A percentile compares a stretch with the other conserved stretches of the same genome.
phyloP scores from a whole-genome alignment of 2,888 invertebrate genomes.

The Microctonus aethiopoides region DNA sequence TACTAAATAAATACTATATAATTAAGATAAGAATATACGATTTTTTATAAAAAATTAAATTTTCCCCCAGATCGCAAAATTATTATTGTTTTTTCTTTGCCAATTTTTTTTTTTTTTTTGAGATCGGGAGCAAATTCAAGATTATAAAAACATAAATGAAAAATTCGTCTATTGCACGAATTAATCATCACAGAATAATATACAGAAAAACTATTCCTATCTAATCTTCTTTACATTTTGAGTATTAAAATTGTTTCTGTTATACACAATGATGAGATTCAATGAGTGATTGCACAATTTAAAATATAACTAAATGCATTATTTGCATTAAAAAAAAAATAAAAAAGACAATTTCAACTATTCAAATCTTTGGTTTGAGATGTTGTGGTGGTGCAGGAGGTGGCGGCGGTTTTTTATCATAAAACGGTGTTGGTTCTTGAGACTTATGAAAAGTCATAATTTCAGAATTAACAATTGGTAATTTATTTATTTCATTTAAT shows the following conservation, averaged over 20 bases:
- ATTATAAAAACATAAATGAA: too few species aligned
- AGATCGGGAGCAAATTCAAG: too few species aligned
- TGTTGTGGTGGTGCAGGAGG: slow-evolving; percentile 59
- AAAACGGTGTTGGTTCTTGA: slow-evolving; percentile 47
- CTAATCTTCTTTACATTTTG: background rate
- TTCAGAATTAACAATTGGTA: background rate
- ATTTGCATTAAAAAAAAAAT: slow-evolving; percentile 1
- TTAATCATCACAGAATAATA: background rate
- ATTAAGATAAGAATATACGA: background rate
- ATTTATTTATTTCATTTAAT: background rate
- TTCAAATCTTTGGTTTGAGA: slow-evolving; percentile 57
- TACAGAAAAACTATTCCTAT: background rate
- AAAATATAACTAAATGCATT: slow-evolving; percentile 1
- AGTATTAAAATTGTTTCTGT: background rate
- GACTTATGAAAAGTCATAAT: background rate
- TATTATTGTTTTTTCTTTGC: too few species aligned
- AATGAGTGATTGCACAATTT: background rate
- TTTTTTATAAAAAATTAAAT: background rate
- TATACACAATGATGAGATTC: background rate
- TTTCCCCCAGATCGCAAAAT: background rate
- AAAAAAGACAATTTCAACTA: background rate
- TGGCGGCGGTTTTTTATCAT: slow-evolving; percentile 63
- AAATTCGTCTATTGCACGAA: too few species aligned
- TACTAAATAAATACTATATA: background rate
- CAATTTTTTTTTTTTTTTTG: too few species aligned